Conservation (phyloP, 2,888 invertebrate genomes). For the Drosophila prolongata region DNA sequence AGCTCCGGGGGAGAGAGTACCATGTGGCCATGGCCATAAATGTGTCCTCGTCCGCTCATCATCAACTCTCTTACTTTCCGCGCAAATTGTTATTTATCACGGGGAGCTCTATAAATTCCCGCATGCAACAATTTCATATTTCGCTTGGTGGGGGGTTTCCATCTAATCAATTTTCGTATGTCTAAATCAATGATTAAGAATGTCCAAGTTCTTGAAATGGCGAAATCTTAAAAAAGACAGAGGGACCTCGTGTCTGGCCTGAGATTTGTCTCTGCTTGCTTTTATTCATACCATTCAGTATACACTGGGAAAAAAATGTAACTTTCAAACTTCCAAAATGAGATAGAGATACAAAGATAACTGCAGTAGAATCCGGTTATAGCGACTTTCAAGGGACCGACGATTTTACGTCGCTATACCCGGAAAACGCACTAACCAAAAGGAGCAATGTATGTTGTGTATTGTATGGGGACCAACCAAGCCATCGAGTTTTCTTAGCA, state of each 20-base stretch:
- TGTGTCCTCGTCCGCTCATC: constrained; percentile 67
- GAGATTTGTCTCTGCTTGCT: constrained; percentile 9
- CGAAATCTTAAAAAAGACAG: neutral
- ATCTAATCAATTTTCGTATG: constrained; percentile 79
- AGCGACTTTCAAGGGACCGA: no score
- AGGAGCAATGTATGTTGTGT: no score
- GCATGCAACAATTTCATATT: constrained; percentile 41
- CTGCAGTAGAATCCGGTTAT: no score
- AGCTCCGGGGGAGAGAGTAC: constrained; percentile 32
- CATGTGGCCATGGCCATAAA: constrained; percentile 50
- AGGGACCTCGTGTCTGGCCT: constrained; percentile 2
- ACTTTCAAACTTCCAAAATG: no score
- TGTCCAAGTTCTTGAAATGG: constrained; percentile 61
- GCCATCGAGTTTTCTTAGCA: no score
- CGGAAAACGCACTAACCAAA: no score
- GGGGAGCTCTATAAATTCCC: constrained; percentile 61
- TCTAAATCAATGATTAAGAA: constrained; percentile 81
- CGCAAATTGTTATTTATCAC: constrained; percentile 80
- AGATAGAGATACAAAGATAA: no score
- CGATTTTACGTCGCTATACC: no score
- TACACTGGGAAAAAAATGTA: constrained; percentile 5
- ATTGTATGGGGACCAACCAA: no score
- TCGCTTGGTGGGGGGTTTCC: constrained; percentile 15
- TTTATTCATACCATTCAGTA: constrained; percentile 3
- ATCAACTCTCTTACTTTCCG: constrained; percentile 35